Conservation (phyloP, 2,797 vertebrate genomes). For the Nothura maculosa region DNA sequence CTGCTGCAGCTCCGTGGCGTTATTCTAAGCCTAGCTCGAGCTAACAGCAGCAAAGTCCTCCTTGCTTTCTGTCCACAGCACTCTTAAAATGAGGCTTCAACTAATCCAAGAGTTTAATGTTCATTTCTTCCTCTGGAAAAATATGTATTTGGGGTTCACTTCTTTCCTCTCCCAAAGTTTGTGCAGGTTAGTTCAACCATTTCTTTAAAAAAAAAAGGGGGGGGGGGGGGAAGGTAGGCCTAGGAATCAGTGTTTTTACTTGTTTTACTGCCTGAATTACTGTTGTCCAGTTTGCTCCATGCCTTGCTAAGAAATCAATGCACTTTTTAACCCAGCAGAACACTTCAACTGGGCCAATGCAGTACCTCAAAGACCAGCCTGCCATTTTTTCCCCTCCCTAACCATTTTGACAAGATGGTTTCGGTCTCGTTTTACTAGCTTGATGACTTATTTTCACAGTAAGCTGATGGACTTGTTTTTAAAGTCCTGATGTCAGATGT, state of each 20-base stretch:
- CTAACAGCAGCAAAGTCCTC: background rate
- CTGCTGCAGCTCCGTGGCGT: background rate
- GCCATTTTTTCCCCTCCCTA: too few relatives aligned
- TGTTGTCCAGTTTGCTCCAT: background rate
- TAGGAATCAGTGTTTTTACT: accelerated
- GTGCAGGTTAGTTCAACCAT: background rate
- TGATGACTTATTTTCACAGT: background rate
- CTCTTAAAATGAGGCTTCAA: background rate
- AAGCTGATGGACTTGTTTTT: background rate
- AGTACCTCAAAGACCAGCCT: accelerated
- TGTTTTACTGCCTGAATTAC: background rate
- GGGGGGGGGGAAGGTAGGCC: too few relatives aligned
- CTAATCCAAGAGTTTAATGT: background rate
- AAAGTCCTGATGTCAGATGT: background rate
- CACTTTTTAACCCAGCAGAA: background rate
- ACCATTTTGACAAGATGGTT: background rate
- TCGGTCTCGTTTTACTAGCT: background rate
- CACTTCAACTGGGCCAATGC: too few relatives aligned
- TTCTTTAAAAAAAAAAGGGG: background rate
- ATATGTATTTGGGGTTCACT: background rate
- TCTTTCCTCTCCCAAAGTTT: background rate
- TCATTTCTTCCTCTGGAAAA: background rate
- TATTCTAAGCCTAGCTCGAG: background rate
- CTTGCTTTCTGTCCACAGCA: background rate
- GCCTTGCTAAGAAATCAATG: background rate